These are phyloP conservation scores for Acanthacorydalis orientalis DNA, from an alignment of 2,888 invertebrate species.

Conservation along the genomic window DNA sequence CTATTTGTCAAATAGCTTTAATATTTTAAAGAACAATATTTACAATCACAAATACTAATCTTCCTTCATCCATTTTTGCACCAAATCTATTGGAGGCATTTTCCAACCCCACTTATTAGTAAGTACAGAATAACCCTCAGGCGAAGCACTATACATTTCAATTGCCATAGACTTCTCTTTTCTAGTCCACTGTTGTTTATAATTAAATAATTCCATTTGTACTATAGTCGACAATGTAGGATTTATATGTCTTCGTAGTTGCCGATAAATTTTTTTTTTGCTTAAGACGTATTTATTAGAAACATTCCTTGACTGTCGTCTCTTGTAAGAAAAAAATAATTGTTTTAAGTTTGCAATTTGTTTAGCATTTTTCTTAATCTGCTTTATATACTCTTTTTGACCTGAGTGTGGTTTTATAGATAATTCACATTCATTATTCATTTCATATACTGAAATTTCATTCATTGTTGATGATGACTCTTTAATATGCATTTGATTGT, in stretches of 20 bases:
- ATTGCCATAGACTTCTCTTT: constrained; percentile 21
- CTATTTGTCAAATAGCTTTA: no score
- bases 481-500: no score
- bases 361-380: constrained; percentile 20
- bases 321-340: not conserved
- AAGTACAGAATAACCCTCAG: constrained; percentile 19
- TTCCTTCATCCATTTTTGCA: not conserved
- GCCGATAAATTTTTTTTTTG: not conserved
- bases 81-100: constrained; percentile 13
- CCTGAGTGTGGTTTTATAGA: constrained; percentile 8
- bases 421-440: constrained; percentile 5
- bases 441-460: not conserved
- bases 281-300: no score
- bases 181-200: constrained; percentile 15
- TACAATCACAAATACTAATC: no score
- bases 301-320: no score
- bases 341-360: constrained; percentile 21
- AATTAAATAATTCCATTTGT: constrained; percentile 17
- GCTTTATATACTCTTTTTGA: constrained; percentile 16
- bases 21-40: no score
- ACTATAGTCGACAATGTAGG: constrained; percentile 18
- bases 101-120: constrained; percentile 21
- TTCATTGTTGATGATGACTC: no score
- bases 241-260: not conserved
- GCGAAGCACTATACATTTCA: constrained; percentile 19